Conservation (phyloP, 2,113 vertebrate genomes). For the Diglossa brunneiventris region DNA sequence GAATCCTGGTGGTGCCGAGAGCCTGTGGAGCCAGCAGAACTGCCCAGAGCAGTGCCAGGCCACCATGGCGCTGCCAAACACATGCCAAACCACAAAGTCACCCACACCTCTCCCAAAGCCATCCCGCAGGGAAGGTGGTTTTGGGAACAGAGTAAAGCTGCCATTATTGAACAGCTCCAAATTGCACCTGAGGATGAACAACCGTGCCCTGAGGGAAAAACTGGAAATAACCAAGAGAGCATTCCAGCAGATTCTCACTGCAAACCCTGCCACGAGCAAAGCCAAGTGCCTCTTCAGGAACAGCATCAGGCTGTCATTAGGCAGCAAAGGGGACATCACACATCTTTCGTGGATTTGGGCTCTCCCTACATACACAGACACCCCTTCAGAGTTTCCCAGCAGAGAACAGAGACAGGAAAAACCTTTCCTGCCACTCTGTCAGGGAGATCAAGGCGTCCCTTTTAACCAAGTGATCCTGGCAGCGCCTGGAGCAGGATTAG, state of each 20-base stretch:
- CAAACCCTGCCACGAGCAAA: not conserved
- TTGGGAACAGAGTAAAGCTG: not conserved
- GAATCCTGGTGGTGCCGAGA: not conserved
- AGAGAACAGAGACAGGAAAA: not conserved
- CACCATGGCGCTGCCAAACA: too few relatives aligned
- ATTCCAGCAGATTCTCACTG: not conserved
- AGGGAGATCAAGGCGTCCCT: not conserved
- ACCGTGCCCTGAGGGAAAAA: not conserved
- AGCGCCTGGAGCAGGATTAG: not conserved
- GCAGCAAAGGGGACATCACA: not conserved
- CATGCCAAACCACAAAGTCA: not conserved
- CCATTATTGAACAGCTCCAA: not conserved
- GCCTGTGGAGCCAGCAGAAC: rapidly evolving
- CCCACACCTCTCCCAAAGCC: not conserved
- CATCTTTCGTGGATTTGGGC: rapidly evolving
- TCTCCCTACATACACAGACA: not conserved
- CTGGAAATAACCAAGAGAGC: not conserved
- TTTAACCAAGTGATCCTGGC: slow-evolving; percentile 13
- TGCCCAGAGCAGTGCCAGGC: not conserved
- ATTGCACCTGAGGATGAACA: not conserved
- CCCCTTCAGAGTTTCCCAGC: not conserved
- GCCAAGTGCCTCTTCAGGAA: not conserved
- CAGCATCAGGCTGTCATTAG: not conserved
- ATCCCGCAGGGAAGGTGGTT: not conserved
- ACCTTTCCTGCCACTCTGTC: not conserved